Evolutionary conservation across 2,113 vertebrate species (phyloP), one percentile per base, ranked within the genome.

Genomic region (Trichechus manatus): DNA sequence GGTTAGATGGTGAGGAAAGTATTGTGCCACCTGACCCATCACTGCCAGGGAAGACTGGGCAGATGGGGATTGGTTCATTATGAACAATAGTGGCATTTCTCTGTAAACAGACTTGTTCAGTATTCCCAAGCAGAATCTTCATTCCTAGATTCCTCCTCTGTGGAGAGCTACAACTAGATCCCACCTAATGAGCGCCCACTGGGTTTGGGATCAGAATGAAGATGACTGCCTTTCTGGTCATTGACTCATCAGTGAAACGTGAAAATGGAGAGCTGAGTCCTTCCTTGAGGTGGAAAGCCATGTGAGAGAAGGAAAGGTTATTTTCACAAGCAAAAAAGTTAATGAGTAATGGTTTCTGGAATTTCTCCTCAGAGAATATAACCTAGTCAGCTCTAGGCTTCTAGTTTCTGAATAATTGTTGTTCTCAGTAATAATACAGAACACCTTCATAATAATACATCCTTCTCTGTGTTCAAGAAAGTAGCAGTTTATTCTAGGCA

Each of bases 371-470:
- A 13, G 93, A 96, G 95, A 94, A 79, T 91, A 97, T 97, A 96
- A 90, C 93, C 94, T 94, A 89, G 36, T 95, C 93, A 96, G 78
- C 79, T 91, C 63, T 89, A 91, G 96, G 93, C 82, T 96, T 94
- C 91, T 97, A 92, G 96, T 64, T 96, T 94, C 94, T 89, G 92
- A 97, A 91, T 95, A 96, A 97, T 97, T 97, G 94, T 97, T 96
- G 94, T 97, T 96, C 97, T 97, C 70, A 79, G 91, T 97, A 97
- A 97, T 96, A 98, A 95, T 95, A 97, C 36, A 96, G 96, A 95
- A 92, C 68, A 78, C 81, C 89, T 93, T 96, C 82, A 91, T 97
- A 96, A 95, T 97, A 89, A 97, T 96, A 96, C 53, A 96, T 80
- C 39, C 86, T 96, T 97, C 94, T 94, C 19, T 95, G 64, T 92